These are phyloP conservation scores for Molanna angustata DNA, from an alignment of 2,888 invertebrate species.

Conservation along the genomic window DNA sequence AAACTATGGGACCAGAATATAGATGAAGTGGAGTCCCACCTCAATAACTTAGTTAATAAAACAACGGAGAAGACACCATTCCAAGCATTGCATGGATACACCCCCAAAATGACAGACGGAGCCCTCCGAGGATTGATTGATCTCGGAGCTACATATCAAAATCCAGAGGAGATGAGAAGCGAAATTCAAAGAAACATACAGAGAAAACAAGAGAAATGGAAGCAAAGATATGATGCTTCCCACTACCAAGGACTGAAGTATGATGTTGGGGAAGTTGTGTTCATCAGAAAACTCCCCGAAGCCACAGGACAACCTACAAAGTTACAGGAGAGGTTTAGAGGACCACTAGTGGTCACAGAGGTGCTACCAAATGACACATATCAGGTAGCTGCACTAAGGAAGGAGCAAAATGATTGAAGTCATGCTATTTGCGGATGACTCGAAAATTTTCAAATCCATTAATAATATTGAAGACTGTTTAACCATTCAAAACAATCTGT, in stretches of 20 bases:
- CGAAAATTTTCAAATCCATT: too few species aligned
- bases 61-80: not conserved
- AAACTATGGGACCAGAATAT: not conserved
- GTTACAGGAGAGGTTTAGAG: not conserved
- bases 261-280: not conserved
- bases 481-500: too few species aligned
- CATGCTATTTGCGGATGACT: too few species aligned
- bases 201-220: not conserved
- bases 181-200: not conserved
- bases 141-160: not conserved
- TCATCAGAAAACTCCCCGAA: not conserved
- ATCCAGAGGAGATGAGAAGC: not conserved
- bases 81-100: not conserved
- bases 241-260: conserved; percentile 2
- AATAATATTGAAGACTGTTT: too few species aligned
- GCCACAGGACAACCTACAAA: not conserved
- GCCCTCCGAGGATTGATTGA: not conserved
- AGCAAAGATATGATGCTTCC: not conserved
- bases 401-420: too few species aligned
- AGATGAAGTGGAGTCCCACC: not conserved
- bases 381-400: not conserved
- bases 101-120: not conserved
- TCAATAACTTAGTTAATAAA: not conserved
- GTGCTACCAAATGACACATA: conserved; percentile 1
- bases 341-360: not conserved